Conservation (phyloP, 2,797 vertebrate species). For the Mallotus villosus region DNA sequence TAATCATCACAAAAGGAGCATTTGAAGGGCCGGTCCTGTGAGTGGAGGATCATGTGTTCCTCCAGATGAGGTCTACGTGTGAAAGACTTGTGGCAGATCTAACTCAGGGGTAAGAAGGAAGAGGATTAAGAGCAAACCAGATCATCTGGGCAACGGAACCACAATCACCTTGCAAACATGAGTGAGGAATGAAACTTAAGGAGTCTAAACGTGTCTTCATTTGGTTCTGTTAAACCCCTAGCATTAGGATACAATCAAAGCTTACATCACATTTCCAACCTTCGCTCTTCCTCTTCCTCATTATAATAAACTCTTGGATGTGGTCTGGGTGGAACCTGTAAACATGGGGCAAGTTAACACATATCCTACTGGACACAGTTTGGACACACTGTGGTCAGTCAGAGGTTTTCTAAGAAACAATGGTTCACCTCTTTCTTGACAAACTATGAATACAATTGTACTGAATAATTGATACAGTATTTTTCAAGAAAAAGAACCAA, state of each 20-base stretch:
- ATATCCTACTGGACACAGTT: no score
- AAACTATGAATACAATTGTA: background rate
- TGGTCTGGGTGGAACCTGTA: constrained; percentile 94
- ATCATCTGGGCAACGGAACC: no score
- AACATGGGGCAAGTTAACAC: constrained; percentile 15
- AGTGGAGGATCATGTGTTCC: constrained; percentile 98
- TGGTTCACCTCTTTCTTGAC: background rate
- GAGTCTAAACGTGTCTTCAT: background rate
- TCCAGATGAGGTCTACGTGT: constrained; percentile 92
- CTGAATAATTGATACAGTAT: background rate
- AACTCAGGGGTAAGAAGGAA: background rate
- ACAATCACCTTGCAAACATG: background rate
- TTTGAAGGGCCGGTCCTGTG: constrained; percentile 96
- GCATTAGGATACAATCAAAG: constrained; percentile 12
- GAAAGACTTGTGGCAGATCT: constrained; percentile 95
- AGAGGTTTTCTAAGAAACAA: background rate
- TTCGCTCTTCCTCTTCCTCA: constrained; percentile 91
- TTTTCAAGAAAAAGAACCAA: background rate
- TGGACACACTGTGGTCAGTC: background rate
- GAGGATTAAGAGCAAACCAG: background rate
- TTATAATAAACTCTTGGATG: constrained; percentile 89
- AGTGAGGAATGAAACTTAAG: background rate
- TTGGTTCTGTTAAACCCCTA: background rate
- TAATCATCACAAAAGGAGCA: constrained; percentile 95
- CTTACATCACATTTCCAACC: constrained; percentile 97